Evolutionary conservation across 2,888 invertebrate genomes (phyloP).

Genomic region (Tetragnatha montana): DNA sequence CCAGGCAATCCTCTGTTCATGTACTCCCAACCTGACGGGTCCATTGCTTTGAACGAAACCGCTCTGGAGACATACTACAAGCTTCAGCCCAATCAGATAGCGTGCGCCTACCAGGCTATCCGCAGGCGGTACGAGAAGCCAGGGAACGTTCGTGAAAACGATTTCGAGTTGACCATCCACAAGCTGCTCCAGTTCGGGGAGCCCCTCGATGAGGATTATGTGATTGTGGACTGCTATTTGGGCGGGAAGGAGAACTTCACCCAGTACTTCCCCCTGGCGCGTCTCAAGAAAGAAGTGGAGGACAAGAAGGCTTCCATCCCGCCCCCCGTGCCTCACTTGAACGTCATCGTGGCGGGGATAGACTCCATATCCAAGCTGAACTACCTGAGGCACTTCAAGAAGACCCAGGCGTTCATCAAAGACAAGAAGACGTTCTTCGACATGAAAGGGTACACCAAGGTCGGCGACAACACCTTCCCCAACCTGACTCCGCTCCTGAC

Average conservation of each 20-base stretch:
- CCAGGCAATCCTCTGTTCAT: slow-evolving; percentile 51
- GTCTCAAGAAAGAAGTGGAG: slow-evolving; percentile 56
- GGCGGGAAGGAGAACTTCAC: slow-evolving; percentile 19
- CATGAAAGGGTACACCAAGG: slow-evolving; percentile 83
- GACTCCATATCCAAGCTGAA: slow-evolving; percentile 90
- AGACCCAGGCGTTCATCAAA: slow-evolving; percentile 82
- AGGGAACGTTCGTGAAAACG: slow-evolving; percentile 51
- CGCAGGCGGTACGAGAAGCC: slow-evolving; percentile 44
- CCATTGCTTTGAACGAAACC: slow-evolving; percentile 44
- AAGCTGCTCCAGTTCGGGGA: slow-evolving; percentile 40
- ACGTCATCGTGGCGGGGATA: slow-evolving; percentile 87
- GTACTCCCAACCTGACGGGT: slow-evolving; percentile 31
- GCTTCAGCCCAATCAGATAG: slow-evolving; percentile 28
- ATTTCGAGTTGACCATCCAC: slow-evolving; percentile 1
- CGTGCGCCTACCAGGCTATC: slow-evolving; percentile 60
- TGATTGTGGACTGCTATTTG: slow-evolving; percentile 54
- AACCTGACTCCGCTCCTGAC: slow-evolving; percentile 75
- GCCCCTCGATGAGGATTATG: slow-evolving; percentile 60
- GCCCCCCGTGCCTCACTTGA: slow-evolving; percentile 76
- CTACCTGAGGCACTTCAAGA: slow-evolving; percentile 84
- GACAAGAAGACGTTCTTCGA: slow-evolving; percentile 83
- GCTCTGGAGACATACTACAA: slow-evolving; percentile 37
- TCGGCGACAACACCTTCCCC: slow-evolving; percentile 77
- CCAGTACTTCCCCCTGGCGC: slow-evolving; percentile 61
- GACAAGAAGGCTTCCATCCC: slow-evolving; percentile 15